These are phyloP conservation scores for Rotaria macrura DNA, from an alignment of 2,888 invertebrate species.

Conservation along the genomic window DNA sequence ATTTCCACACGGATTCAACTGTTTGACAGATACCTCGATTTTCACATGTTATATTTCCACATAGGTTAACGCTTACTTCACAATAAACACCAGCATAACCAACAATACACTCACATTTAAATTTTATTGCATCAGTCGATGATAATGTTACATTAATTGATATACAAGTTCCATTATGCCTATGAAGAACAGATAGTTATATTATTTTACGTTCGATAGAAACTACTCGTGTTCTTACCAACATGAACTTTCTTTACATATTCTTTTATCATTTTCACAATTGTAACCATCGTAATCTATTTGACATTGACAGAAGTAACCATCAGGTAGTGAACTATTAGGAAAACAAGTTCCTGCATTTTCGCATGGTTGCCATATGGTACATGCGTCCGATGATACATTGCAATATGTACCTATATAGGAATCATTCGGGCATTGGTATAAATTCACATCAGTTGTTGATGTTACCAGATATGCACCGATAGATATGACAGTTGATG, in stretches of 20 bases:
- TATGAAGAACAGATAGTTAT: neutral
- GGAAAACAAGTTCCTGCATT: slow-evolving; percentile 6
- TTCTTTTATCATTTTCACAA: neutral
- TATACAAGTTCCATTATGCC: neutral
- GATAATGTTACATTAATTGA: neutral
- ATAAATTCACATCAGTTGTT: neutral
- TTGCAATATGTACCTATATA: neutral
- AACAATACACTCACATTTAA: neutral
- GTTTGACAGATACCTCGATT: neutral
- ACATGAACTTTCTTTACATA: neutral
- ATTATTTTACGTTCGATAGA: too few relatives aligned
- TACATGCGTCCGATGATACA: neutral
- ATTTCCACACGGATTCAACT: neutral
- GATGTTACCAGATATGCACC: too few relatives aligned
- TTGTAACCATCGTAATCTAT: neutral
- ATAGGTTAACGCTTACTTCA: neutral
- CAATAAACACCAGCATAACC: slow-evolving; percentile 9
- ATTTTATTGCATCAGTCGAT: neutral
- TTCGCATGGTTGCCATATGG: neutral
- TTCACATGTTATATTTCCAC: neutral
- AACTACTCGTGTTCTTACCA: neutral
- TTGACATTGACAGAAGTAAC: neutral
- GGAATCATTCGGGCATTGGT: neutral
- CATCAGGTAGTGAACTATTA: neutral
- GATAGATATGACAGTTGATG: neutral